phyloP scores from a whole-genome alignment of 2,888 invertebrate species.

The Morpho deidamia region DNA sequence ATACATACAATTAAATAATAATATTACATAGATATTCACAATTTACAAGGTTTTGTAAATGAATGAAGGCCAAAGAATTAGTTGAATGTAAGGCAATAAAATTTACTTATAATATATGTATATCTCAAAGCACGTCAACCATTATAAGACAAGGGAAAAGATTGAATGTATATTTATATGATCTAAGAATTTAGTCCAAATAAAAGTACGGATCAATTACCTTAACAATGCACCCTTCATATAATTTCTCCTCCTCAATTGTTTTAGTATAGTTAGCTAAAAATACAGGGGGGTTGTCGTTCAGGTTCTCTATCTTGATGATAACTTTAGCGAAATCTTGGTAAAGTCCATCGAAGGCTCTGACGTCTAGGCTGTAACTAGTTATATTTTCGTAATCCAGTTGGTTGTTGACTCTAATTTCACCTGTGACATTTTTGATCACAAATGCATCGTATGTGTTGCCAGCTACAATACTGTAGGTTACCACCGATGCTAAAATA shows the following conservation, averaged over 20 bases:
- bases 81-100: too few species aligned
- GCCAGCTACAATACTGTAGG: slow-evolving; percentile 92
- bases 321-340: slow-evolving; percentile 90
- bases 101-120: too few species aligned
- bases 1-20: too few species aligned
- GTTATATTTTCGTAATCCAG: slow-evolving; percentile 91
- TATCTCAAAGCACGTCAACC: too few species aligned
- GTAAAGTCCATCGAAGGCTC: slow-evolving; percentile 90
- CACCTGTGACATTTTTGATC: slow-evolving; percentile 91
- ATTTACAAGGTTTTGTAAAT: too few species aligned
- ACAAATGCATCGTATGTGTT: slow-evolving; percentile 92
- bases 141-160: too few species aligned
- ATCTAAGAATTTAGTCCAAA: too few species aligned
- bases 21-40: too few species aligned
- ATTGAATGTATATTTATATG: too few species aligned
- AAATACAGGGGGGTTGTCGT: slow-evolving; percentile 95
- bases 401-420: slow-evolving; percentile 86
- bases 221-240: slow-evolving; percentile 83
- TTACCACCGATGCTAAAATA: slow-evolving; percentile 84
- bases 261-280: slow-evolving; percentile 84
- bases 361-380: slow-evolving; percentile 89
- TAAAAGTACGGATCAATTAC: slow-evolving; percentile 44
- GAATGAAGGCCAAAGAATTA: too few species aligned
- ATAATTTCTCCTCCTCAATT: slow-evolving; percentile 85
- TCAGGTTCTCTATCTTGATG: slow-evolving; percentile 92